Conservation (phyloP, 2,113 vertebrate genomes). For the Phalacrocorax carbo region DNA sequence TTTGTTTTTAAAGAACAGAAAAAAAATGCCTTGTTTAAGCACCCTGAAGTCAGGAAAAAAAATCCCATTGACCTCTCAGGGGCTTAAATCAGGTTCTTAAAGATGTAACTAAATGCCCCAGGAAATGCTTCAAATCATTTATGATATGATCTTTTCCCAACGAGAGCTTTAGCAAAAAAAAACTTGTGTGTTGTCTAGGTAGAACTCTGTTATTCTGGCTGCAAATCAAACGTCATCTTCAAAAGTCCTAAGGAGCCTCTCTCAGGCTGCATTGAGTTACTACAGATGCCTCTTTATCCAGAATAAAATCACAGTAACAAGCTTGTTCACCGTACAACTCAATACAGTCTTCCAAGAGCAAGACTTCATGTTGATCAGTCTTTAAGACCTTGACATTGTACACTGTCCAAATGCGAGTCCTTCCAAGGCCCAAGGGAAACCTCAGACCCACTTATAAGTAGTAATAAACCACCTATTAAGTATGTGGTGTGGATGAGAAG, state of each 20-base stretch:
- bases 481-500: not conserved
- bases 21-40: not conserved
- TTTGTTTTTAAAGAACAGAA: not conserved
- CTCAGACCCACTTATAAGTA: not conserved
- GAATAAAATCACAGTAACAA: slow-evolving; percentile 45
- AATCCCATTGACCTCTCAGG: not conserved
- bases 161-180: not conserved
- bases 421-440: slow-evolving; percentile 44
- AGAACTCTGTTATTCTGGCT: not conserved
- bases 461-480: not conserved
- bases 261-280: slow-evolving; percentile 67
- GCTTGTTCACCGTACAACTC: slow-evolving; percentile 45
- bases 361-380: slow-evolving; percentile 66
- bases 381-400: slow-evolving; percentile 1
- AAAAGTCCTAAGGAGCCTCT: slow-evolving; percentile 70
- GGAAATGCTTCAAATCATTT: not conserved
- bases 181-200: not conserved
- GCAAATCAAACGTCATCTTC: slow-evolving; percentile 57
- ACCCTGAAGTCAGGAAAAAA: not conserved
- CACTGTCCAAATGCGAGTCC: slow-evolving; percentile 54
- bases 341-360: slow-evolving; percentile 68
- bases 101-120: not conserved
- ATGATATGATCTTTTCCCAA: not conserved
- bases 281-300: slow-evolving; percentile 53
- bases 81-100: slow-evolving; percentile 4